Evolutionary conservation across 2,888 invertebrate species (phyloP).

Genomic region (Xestia sexstrigata): DNA sequence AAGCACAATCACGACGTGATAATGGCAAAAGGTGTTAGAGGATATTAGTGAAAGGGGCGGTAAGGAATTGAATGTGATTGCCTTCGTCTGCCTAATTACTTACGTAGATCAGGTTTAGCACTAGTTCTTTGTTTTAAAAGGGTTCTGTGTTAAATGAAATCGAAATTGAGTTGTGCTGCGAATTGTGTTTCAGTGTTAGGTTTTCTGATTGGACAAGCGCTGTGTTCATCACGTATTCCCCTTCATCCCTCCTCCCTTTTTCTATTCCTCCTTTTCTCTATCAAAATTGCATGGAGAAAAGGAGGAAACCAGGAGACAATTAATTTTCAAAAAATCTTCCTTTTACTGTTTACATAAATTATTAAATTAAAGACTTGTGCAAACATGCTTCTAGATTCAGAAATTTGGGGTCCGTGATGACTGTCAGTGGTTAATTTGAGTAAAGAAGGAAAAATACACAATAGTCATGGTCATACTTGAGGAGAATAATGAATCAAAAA

Average conservation of each 20-base stretch:
- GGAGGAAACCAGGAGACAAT: too few relatives aligned
- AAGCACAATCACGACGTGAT: conserved; percentile 1
- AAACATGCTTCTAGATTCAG: background rate
- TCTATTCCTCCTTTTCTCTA: background rate
- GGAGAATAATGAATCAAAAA: too few relatives aligned
- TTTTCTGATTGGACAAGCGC: background rate
- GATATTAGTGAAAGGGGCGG: conserved; percentile 25
- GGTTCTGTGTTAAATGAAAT: background rate
- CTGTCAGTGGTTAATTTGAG: background rate
- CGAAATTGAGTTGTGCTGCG: background rate
- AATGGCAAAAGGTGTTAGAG: conserved; percentile 28
- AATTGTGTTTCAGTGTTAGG: background rate
- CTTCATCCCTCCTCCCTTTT: background rate
- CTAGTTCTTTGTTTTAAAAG: too few relatives aligned
- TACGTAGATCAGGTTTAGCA: background rate
- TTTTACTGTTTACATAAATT: background rate
- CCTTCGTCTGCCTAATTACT: conserved; percentile 24
- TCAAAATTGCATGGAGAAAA: too few relatives aligned
- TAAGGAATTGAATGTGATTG: conserved; percentile 27
- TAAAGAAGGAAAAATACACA: background rate
- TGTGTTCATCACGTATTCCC: background rate
- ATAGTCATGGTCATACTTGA: background rate
- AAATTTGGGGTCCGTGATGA: background rate
- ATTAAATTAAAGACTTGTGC: background rate
- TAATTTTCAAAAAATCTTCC: background rate